Conservation (phyloP, 2,113 vertebrate species). For the Oreochromis tanganicae region DNA sequence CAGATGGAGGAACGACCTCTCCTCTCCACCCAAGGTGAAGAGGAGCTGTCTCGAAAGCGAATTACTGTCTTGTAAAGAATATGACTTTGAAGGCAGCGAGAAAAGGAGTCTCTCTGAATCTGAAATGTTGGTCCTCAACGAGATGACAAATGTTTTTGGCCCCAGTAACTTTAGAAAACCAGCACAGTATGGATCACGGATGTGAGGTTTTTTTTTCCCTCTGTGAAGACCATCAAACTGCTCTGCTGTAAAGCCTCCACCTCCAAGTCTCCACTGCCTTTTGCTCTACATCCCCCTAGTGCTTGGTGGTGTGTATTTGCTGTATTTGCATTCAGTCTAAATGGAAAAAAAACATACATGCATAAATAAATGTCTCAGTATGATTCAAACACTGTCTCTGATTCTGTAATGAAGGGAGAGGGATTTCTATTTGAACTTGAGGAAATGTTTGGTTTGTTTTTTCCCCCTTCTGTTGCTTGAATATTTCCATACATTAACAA, state of each 20-base stretch:
- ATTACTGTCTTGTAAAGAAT: constrained; percentile 3
- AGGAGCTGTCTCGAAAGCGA: neutral
- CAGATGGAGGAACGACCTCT: constrained; percentile 4
- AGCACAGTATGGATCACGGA: neutral
- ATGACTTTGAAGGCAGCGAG: neutral
- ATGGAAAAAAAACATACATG: constrained; percentile 79
- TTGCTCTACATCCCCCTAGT: constrained; percentile 74
- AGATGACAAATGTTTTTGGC: neutral
- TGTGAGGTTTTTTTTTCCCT: neutral
- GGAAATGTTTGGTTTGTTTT: neutral
- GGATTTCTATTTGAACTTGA: neutral
- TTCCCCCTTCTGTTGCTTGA: neutral
- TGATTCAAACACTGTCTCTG: constrained; percentile 50
- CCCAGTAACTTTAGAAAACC: neutral
- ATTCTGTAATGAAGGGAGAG: neutral
- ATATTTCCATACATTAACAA: neutral
- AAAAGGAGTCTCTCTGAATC: neutral
- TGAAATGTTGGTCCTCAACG: neutral
- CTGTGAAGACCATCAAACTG: constrained; percentile 60
- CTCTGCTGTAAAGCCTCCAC: constrained; percentile 69
- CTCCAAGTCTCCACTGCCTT: constrained; percentile 66
- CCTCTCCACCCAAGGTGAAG: constrained; percentile 6
- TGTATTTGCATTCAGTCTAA: constrained; percentile 93
- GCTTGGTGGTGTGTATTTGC: constrained; percentile 92
- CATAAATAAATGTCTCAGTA: constrained; percentile 85